Percentiles rank a stretch among this genome's conserved stretches.
These are phyloP conservation scores for Physella acuta DNA, from an alignment of 1,140 invertebrate genomes.

Conservation along the genomic window DNA sequence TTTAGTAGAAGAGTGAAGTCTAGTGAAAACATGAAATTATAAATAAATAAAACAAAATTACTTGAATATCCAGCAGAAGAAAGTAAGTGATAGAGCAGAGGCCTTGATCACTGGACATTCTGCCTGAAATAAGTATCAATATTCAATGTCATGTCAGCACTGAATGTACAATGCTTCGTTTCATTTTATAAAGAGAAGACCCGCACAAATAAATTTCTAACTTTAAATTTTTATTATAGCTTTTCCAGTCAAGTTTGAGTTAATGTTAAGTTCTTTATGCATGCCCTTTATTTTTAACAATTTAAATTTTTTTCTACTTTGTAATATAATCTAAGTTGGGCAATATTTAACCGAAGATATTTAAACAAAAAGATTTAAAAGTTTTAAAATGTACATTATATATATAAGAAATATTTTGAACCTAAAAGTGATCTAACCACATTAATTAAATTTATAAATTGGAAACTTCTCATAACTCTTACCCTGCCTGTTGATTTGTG, in stretches of 20 bases:
- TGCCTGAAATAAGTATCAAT: not conserved
- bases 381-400: too few species aligned
- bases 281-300: too few species aligned
- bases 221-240: not conserved
- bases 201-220: not conserved
- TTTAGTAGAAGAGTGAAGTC: not conserved
- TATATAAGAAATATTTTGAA: too few species aligned
- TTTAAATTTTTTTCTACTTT: too few species aligned
- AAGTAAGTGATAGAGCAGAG: conserved; percentile 9
- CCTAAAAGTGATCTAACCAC: too few species aligned
- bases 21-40: not conserved
- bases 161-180: not conserved
- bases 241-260: not conserved
- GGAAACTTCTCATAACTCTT: not conserved
- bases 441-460: not conserved
- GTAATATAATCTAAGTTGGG: too few species aligned
- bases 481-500: too few species aligned
- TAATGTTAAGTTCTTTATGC: not conserved
- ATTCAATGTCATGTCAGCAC: too few species aligned
- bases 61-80: conserved; percentile 18
- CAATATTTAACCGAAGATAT: too few species aligned
- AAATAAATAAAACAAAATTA: not conserved
- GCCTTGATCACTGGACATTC: conserved; percentile 14
- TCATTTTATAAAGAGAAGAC: not conserved
- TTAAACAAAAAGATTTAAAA: too few species aligned